phyloP scores from a whole-genome alignment of 2,888 invertebrate genomes.

The Sminthurides aquaticus region DNA sequence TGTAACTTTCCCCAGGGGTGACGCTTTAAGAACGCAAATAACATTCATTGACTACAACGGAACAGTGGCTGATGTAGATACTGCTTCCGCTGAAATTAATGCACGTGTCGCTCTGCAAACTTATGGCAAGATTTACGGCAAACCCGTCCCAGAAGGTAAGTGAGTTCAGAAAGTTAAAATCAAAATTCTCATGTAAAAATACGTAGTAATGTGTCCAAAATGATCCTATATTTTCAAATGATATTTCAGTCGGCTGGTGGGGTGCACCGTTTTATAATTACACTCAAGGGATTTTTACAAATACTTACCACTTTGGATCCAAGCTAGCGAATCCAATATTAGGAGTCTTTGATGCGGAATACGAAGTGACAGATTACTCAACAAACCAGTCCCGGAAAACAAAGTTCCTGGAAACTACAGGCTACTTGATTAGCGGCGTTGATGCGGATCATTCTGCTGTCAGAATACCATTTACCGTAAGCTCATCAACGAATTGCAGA shows the following conservation, averaged over 20 bases:
- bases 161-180: background rate
- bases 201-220: too few species aligned
- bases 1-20: constrained; percentile 22
- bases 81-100: constrained; percentile 34
- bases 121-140: constrained; percentile 32
- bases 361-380: constrained; percentile 8
- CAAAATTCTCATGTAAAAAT: too few species aligned
- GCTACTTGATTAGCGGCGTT: constrained; percentile 26
- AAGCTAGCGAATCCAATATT: constrained; percentile 29
- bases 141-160: constrained; percentile 34
- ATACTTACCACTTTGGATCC: constrained; percentile 35
- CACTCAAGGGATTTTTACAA: constrained; percentile 36
- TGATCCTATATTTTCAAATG: too few species aligned
- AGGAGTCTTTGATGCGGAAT: constrained; percentile 29
- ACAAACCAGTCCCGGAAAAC: background rate
- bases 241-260: constrained; percentile 34
- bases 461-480: constrained; percentile 35
- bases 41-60: constrained; percentile 29
- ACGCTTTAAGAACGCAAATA: constrained; percentile 30
- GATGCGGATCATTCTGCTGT: constrained; percentile 31
- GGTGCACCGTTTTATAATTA: constrained; percentile 36
- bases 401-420: constrained; percentile 34
- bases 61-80: constrained; percentile 24
- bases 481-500: background rate
- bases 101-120: constrained; percentile 35